Conservation (phyloP, 1,140 invertebrate species). For the Cotesia vestalis region DNA sequence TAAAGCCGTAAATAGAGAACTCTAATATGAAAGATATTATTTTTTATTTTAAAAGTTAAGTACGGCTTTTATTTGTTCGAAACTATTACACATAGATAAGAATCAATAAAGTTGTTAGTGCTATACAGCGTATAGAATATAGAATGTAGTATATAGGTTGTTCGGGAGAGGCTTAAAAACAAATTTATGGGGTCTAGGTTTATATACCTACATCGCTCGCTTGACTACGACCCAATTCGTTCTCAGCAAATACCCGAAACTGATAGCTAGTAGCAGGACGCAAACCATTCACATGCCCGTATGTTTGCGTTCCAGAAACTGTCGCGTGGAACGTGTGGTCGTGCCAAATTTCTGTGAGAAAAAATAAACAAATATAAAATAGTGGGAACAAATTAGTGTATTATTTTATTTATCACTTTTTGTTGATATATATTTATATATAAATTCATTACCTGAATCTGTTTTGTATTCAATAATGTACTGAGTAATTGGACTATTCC, state of each 20-base stretch:
- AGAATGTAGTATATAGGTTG: not conserved
- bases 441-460: constrained; percentile 73
- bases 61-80: not conserved
- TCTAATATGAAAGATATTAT: too few species aligned
- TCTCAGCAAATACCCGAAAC: constrained; percentile 88
- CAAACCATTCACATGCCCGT: constrained; percentile 80
- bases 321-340: constrained; percentile 80
- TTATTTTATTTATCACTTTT: not conserved
- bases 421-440: too few species aligned
- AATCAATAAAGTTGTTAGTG: constrained; percentile 30
- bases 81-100: constrained; percentile 8
- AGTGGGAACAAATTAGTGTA: not conserved
- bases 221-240: constrained; percentile 85
- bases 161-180: constrained; percentile 32
- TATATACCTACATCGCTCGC: constrained; percentile 77
- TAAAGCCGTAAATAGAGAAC: too few species aligned
- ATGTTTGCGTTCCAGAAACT: constrained; percentile 80
- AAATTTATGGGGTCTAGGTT: constrained; percentile 34
- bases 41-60: not conserved
- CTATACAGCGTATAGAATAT: too few species aligned
- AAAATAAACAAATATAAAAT: constrained; percentile 27
- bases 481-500: constrained; percentile 86
- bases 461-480: constrained; percentile 89
- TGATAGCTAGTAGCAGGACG: constrained; percentile 90
- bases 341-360: constrained; percentile 74